Evolutionary conservation across 2,113 vertebrate genomes (phyloP).

Genomic region (Clarias magur): DNA sequence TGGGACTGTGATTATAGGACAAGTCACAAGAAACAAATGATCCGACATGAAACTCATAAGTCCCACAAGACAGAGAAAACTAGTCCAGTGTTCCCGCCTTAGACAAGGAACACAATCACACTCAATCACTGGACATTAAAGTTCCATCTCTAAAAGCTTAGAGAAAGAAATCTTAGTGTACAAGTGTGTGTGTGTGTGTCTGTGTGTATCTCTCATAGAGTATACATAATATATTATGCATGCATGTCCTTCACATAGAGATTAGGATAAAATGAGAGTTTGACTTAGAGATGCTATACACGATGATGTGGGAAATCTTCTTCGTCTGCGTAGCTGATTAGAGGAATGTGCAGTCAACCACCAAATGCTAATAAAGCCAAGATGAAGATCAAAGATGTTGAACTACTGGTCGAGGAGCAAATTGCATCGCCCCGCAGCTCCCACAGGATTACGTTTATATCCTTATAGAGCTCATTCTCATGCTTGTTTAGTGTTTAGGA

Average conservation of each 20-base stretch:
- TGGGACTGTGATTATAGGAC: conserved; percentile 82
- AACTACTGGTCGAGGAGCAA: conserved; percentile 76
- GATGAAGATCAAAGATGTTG: conserved; percentile 79
- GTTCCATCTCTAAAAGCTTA: conserved; percentile 19
- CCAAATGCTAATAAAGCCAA: conserved; percentile 82
- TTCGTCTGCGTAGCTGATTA: conserved; percentile 70
- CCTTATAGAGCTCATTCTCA: conserved; percentile 79
- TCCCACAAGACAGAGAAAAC: conserved; percentile 83
- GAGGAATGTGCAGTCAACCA: conserved; percentile 75
- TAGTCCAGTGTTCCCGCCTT: conserved; percentile 74
- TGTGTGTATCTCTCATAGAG: not conserved
- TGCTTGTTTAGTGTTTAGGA: not conserved
- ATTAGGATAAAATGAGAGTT: not conserved
- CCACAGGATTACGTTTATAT: conserved; percentile 77
- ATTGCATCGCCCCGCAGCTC: conserved; percentile 78
- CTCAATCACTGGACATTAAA: conserved; percentile 79
- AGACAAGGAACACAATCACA: conserved; percentile 80
- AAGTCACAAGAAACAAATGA: conserved; percentile 73
- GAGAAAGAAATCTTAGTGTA: not conserved
- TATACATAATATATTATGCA: not conserved
- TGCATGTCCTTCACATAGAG: not conserved
- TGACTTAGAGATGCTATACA: not conserved
- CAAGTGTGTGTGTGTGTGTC: not conserved
- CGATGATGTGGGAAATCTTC: not conserved
- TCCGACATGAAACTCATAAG: conserved; percentile 53